Percentiles rank a stretch among this genome's conserved stretches.
phyloP scores from a whole-genome alignment of 2,113 vertebrate species.

The Cettia cetti region DNA sequence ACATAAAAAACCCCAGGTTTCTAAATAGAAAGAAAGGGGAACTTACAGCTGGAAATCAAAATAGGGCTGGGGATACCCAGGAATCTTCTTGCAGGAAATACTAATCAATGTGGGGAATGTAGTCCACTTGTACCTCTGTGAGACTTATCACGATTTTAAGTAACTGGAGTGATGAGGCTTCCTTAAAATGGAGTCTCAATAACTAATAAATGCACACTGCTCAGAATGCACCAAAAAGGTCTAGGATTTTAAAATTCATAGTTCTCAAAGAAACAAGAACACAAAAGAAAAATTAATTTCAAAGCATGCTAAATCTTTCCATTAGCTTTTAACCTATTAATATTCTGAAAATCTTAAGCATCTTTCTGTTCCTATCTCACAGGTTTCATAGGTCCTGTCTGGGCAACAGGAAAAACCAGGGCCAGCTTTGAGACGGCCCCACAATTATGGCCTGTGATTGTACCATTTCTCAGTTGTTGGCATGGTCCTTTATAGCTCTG shows the following conservation, averaged over 20 bases:
- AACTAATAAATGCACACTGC: background rate
- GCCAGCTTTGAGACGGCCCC: background rate
- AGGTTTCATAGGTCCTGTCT: background rate
- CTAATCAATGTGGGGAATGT: background rate
- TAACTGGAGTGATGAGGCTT: background rate
- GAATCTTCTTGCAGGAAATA: background rate
- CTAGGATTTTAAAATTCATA: background rate
- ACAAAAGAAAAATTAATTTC: background rate
- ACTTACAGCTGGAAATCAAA: background rate
- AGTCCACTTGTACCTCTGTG: background rate
- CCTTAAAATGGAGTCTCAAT: background rate
- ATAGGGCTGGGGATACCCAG: background rate
- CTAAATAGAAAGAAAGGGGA: background rate
- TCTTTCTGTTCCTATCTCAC: background rate
- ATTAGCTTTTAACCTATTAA: background rate
- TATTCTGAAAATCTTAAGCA: background rate
- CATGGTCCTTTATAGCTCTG: background rate
- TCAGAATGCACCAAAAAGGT: background rate
- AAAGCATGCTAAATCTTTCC: background rate
- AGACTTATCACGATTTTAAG: background rate
- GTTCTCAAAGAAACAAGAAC: background rate
- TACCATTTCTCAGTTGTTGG: fast-evolving
- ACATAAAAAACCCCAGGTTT: background rate
- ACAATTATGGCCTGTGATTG: background rate
- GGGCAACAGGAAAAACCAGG: background rate